phyloP scores from a whole-genome alignment of 2,888 invertebrate genomes.

The Stenodera caucasica region DNA sequence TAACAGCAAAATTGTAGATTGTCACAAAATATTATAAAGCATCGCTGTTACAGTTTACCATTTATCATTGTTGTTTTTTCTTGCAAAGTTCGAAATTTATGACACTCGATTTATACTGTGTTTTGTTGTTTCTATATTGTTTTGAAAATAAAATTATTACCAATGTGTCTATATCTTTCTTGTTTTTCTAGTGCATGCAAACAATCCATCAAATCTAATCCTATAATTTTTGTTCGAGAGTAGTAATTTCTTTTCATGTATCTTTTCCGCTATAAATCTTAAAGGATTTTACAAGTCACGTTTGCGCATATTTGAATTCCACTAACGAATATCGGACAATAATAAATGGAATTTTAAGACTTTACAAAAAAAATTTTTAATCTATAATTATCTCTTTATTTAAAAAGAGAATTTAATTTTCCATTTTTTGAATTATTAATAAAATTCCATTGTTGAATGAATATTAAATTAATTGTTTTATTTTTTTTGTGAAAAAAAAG shows the following conservation, averaged over 20 bases:
- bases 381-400: too few species aligned
- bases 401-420: too few species aligned
- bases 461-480: too few species aligned
- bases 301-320: not conserved
- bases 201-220: constrained; percentile 33
- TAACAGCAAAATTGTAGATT: not conserved
- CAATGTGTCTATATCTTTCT: constrained; percentile 10
- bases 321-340: not conserved
- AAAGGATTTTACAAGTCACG: not conserved
- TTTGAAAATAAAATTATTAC: not conserved
- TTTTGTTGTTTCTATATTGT: not conserved
- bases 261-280: constrained; percentile 33
- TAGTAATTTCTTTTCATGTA: constrained; percentile 35
- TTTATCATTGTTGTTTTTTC: not conserved
- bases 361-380: too few species aligned
- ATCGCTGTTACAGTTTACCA: not conserved
- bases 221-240: constrained; percentile 32
- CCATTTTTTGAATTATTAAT: too few species aligned
- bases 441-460: too few species aligned
- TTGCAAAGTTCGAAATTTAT: not conserved
- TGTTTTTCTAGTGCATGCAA: constrained; percentile 28
- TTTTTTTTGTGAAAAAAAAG: too few species aligned
- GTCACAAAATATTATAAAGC: constrained; percentile 2
- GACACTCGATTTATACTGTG: constrained; percentile 2
- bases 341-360: too few species aligned